A percentile compares a stretch with the other conserved stretches of the same genome.
Evolutionary conservation across 2,113 vertebrate genomes (phyloP).

Genomic region (Collichthys lucidus): DNA sequence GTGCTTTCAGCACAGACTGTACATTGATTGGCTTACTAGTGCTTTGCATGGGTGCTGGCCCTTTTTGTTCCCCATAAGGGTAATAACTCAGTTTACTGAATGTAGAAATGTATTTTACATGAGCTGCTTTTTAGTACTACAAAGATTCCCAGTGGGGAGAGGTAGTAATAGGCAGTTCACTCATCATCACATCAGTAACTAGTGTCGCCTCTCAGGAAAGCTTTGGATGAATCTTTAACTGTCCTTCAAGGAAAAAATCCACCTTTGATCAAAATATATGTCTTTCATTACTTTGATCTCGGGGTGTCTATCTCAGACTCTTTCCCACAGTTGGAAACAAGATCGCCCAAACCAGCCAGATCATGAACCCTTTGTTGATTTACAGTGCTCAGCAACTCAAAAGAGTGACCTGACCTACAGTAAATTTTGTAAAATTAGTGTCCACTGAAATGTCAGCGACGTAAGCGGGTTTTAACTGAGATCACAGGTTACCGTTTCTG

Average conservation of each 20-base stretch:
- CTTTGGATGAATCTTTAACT: slow-evolving; percentile 22
- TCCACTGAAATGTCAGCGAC: slow-evolving; percentile 37
- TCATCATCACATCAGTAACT: slow-evolving; percentile 10
- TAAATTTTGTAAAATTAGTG: slow-evolving; percentile 61
- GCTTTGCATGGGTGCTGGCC: slow-evolving; percentile 67
- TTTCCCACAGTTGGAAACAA: slow-evolving; percentile 47
- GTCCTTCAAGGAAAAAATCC: slow-evolving; percentile 29
- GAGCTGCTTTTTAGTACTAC: slow-evolving; percentile 67
- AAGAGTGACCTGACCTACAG: slow-evolving; percentile 51
- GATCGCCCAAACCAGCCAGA: slow-evolving; percentile 23
- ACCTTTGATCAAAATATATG: slow-evolving; percentile 38
- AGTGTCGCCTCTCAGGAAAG: slow-evolving; percentile 16
- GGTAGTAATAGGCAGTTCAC: slow-evolving; percentile 5
- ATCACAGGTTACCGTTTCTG: slow-evolving; percentile 45
- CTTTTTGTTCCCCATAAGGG: slow-evolving; percentile 73
- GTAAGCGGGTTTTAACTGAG: slow-evolving; percentile 33
- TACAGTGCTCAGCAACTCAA: slow-evolving; percentile 22
- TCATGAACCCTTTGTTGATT: slow-evolving; percentile 43
- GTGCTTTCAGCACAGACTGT: slow-evolving; percentile 76
- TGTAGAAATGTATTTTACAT: slow-evolving; percentile 81
- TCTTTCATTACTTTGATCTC: slow-evolving; percentile 50
- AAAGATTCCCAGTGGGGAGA: slow-evolving; percentile 46
- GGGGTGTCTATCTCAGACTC: slow-evolving; percentile 23
- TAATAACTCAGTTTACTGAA: slow-evolving; percentile 76
- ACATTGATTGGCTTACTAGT: slow-evolving; percentile 78